Evolutionary conservation across 2,888 invertebrate genomes (phyloP).

Genomic region (Cheilosia grossa): DNA sequence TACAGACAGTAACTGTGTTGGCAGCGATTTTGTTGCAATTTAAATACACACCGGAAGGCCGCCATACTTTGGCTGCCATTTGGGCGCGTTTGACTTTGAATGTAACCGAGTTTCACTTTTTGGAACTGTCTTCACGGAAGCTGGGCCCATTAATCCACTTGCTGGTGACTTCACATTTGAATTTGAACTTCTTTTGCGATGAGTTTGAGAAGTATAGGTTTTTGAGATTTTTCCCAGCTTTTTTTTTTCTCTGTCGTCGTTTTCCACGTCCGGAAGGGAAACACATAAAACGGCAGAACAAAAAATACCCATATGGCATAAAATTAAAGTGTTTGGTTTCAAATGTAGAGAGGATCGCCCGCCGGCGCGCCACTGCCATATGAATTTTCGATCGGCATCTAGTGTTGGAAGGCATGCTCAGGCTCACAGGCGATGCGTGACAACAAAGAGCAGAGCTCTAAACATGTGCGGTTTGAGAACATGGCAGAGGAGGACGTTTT

Average conservation of each 20-base stretch:
- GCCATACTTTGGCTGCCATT: slow-evolving; percentile 56
- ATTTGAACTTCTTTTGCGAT: slow-evolving; percentile 55
- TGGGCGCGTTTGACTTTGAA: slow-evolving; percentile 61
- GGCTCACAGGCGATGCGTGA: slow-evolving; percentile 9
- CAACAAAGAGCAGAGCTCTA: slow-evolving; percentile 10
- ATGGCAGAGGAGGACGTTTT: slow-evolving; percentile 19
- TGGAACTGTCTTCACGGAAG: slow-evolving; percentile 62
- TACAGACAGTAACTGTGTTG: slow-evolving; percentile 35
- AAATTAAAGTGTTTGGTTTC: slow-evolving; percentile 62
- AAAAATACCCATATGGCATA: slow-evolving; percentile 63
- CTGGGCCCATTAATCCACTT: slow-evolving; percentile 56
- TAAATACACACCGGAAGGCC: slow-evolving; percentile 59
- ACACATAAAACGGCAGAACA: slow-evolving; percentile 44
- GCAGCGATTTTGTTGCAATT: slow-evolving; percentile 57
- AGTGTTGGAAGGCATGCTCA: slow-evolving; percentile 29
- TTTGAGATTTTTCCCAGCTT: background rate
- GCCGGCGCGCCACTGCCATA: slow-evolving; percentile 13
- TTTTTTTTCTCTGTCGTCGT: slow-evolving; percentile 4
- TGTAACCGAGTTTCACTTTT: slow-evolving; percentile 63
- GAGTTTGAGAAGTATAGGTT: slow-evolving; percentile 40
- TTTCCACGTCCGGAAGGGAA: slow-evolving; percentile 67
- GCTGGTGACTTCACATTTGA: slow-evolving; percentile 33
- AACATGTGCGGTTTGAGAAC: slow-evolving; percentile 51
- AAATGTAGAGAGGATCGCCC: slow-evolving; percentile 39
- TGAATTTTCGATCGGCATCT: slow-evolving; percentile 61